phyloP scores from a whole-genome alignment of 2,113 vertebrate species.

The Phylloscopus trochiloides region DNA sequence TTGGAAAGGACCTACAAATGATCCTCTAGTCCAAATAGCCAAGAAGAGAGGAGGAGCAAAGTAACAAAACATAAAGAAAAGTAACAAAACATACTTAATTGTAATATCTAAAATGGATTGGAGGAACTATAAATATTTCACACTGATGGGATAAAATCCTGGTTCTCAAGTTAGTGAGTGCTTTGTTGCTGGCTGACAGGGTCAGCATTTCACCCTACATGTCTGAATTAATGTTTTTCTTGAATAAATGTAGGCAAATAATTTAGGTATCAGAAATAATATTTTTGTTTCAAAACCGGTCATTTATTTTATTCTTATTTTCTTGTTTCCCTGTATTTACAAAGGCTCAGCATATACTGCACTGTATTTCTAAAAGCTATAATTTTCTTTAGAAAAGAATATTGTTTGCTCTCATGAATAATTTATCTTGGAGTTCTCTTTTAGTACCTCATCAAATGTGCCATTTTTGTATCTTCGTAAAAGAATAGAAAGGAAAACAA shows the following conservation, averaged over 20 bases:
- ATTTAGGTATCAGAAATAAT: not conserved
- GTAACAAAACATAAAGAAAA: not conserved
- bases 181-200: not conserved
- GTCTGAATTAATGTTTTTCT: not conserved
- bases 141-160: not conserved
- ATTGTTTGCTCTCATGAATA: constrained; percentile 48
- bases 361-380: constrained; percentile 4
- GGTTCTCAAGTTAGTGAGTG: not conserved
- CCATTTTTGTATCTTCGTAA: not conserved
- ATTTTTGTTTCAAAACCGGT: not conserved
- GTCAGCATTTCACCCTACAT: not conserved
- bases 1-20: not conserved
- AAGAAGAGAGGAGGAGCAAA: not conserved
- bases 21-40: not conserved
- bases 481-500: not conserved
- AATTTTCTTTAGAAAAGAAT: constrained; percentile 19
- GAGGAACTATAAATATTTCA: constrained; percentile 24
- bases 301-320: not conserved
- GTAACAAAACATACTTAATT: not conserved
- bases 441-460: constrained; percentile 32
- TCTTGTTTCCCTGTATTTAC: not conserved
- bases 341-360: not conserved
- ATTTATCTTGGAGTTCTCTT: constrained; percentile 36
- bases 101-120: not conserved
- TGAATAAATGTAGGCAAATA: not conserved